phyloP scores from a whole-genome alignment of 2,797 vertebrate genomes.

The Macrochelys suwanniensis region DNA sequence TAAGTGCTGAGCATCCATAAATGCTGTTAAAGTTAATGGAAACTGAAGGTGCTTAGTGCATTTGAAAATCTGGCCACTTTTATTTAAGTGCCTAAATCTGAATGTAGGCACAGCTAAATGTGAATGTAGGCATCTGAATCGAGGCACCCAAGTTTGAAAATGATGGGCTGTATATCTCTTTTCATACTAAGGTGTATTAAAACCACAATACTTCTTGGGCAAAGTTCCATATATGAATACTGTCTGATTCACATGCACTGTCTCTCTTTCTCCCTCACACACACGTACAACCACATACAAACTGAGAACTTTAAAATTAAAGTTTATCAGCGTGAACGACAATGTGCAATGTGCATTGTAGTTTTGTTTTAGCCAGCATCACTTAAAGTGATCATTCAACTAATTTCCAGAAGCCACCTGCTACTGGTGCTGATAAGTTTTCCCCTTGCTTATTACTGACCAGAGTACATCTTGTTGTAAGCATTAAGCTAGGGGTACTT shows the following conservation, averaged over 20 bases:
- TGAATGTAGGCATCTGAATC: not conserved
- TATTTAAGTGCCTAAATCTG: not conserved
- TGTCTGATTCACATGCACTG: not conserved
- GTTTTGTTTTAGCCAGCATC: not conserved
- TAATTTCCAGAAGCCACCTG: not conserved
- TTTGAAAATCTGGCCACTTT: not conserved
- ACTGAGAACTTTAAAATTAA: not conserved
- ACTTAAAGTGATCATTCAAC: not conserved
- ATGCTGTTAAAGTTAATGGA: not conserved
- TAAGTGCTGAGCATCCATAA: not conserved
- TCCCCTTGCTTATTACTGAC: not conserved
- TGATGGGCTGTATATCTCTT: not conserved
- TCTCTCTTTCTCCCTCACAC: too few species aligned
- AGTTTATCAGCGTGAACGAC: not conserved
- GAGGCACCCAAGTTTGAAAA: not conserved
- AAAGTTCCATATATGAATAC: not conserved
- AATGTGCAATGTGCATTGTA: not conserved
- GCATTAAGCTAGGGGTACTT: not conserved
- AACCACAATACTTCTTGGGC: not conserved
- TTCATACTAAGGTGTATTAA: not conserved
- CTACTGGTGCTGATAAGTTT: not conserved
- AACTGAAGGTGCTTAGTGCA: not conserved
- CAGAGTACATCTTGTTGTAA: not conserved
- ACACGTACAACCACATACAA: not conserved
- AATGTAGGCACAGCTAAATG: not conserved